These are phyloP conservation scores for Channallabes apus DNA, from an alignment of 2,797 vertebrate genomes.

Conservation along the genomic window DNA sequence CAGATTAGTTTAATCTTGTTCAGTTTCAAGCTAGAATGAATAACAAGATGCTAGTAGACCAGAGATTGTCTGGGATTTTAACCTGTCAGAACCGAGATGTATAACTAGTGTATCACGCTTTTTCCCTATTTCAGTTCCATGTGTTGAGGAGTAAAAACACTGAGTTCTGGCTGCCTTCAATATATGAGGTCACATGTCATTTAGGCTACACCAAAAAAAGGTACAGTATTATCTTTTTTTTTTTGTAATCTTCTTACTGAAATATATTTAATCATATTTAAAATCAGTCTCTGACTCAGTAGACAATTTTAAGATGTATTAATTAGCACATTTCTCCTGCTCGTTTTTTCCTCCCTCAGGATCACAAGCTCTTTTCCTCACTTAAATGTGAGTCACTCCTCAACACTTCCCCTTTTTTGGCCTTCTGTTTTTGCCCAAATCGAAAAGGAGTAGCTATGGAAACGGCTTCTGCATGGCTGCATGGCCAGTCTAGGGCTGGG, in stretches of 20 bases:
- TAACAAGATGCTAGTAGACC: not conserved
- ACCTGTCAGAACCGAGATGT: not conserved
- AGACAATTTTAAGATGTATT: not conserved
- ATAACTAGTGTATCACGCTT: not conserved
- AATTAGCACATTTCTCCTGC: not conserved
- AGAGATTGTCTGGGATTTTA: not conserved
- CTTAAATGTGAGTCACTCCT: conserved; percentile 26
- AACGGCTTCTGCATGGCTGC: conserved; percentile 45
- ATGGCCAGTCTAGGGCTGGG: conserved; percentile 41
- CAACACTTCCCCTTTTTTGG: conserved; percentile 45
- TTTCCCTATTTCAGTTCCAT: not conserved
- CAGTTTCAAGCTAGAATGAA: not conserved
- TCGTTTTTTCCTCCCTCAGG: not conserved
- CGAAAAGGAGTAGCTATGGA: conserved; percentile 43
- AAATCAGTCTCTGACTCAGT: not conserved
- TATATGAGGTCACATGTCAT: not conserved
- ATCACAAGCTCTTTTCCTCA: conserved; percentile 25
- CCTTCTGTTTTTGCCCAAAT: conserved; percentile 60
- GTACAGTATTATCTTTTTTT: not conserved
- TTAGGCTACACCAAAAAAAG: not conserved
- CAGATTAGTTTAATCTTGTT: not conserved
- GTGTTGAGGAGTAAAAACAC: not conserved
- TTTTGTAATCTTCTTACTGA: not conserved
- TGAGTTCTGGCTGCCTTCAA: not conserved
- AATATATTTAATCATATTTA: not conserved